Percentiles rank a stretch among this genome's conserved stretches.
Evolutionary conservation across 2,113 vertebrate species (phyloP).

Genomic region (Apeltes quadracus): DNA sequence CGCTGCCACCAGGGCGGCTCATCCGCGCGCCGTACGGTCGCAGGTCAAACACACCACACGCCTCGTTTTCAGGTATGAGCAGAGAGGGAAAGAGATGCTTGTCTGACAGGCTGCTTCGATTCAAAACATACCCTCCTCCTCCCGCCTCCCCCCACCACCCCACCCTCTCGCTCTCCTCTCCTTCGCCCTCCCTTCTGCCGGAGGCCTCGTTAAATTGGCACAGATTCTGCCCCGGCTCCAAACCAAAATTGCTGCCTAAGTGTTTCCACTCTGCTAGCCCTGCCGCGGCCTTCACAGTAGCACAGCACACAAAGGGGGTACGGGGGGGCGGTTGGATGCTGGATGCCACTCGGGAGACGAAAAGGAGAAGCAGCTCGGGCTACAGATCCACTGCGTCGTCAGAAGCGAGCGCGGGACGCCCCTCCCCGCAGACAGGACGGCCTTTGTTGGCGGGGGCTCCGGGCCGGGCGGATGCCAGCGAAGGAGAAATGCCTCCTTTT

Average conservation of each 20-base stretch:
- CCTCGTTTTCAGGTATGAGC: constrained; percentile 1
- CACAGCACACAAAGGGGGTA: constrained; percentile 4
- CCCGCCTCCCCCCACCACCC: constrained; percentile 22
- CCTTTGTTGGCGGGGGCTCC: constrained; percentile 69
- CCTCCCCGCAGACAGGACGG: constrained; percentile 57
- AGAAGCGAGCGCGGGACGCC: background rate
- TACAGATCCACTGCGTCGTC: background rate
- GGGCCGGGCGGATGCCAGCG: constrained; percentile 59
- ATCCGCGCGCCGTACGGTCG: too few relatives aligned
- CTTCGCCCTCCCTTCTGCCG: constrained; percentile 48
- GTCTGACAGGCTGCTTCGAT: constrained; percentile 49
- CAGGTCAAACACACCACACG: too few relatives aligned
- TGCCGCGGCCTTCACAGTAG: constrained; percentile 54
- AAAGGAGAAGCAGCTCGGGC: background rate
- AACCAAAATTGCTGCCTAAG: constrained; percentile 71
- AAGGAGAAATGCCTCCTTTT: constrained; percentile 60
- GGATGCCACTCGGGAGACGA: constrained; percentile 12
- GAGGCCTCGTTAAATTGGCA: constrained; percentile 70
- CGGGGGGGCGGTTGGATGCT: background rate
- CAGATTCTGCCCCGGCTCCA: constrained; percentile 51
- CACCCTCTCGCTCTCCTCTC: constrained; percentile 14
- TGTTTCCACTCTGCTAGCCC: constrained; percentile 72
- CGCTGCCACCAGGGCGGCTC: background rate
- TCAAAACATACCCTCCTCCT: constrained; percentile 41
- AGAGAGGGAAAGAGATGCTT: background rate